Percentiles rank a stretch among this genome's conserved stretches.
Conservation (phyloP, 1,140 invertebrate genomes). For the Drosophila bocqueti region DNA sequence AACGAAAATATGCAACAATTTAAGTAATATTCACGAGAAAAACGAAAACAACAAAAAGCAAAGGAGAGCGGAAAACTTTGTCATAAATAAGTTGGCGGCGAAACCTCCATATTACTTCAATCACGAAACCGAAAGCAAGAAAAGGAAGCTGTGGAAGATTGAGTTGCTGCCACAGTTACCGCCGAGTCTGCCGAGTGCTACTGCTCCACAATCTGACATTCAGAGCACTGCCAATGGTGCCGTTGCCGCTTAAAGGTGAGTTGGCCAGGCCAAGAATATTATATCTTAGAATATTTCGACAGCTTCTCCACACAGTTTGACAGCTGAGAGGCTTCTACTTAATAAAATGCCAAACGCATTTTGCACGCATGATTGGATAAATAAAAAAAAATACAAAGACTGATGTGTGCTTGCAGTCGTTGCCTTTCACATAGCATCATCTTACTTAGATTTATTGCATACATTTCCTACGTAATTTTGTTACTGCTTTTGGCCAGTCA, state of each 20-base stretch:
- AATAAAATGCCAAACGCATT: conserved; percentile 62
- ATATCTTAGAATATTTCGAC: conserved; percentile 33
- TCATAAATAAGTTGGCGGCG: conserved; percentile 63
- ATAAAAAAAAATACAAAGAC: conserved; percentile 11
- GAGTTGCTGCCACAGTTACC: conserved; percentile 63
- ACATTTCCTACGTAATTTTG: conserved; percentile 38
- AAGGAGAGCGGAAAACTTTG: conserved; percentile 66
- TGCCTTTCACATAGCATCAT: conserved; percentile 63
- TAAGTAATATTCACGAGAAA: conserved; percentile 63
- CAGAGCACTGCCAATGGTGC: conserved; percentile 57
- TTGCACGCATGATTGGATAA: conserved; percentile 53
- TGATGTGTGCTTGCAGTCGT: conserved; percentile 16
- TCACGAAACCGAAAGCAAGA: conserved; percentile 72
- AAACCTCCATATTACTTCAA: conserved; percentile 62
- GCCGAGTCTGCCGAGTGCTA: conserved; percentile 36
- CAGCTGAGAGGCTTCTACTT: conserved; percentile 37
- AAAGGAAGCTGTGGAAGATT: conserved; percentile 63
- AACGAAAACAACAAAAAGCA: conserved; percentile 41
- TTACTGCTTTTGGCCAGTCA: conserved; percentile 30
- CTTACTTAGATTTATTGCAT: conserved; percentile 44
- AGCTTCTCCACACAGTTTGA: conserved; percentile 12
- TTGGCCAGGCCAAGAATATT: conserved; percentile 42
- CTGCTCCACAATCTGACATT: conserved; percentile 63
- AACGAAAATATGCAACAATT: conserved; percentile 65
- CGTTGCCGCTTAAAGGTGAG: conserved; percentile 77